Percentiles rank a stretch among this genome's conserved stretches.
Conservation (phyloP, 2,797 vertebrate species). For the Danio jaintianensis region DNA sequence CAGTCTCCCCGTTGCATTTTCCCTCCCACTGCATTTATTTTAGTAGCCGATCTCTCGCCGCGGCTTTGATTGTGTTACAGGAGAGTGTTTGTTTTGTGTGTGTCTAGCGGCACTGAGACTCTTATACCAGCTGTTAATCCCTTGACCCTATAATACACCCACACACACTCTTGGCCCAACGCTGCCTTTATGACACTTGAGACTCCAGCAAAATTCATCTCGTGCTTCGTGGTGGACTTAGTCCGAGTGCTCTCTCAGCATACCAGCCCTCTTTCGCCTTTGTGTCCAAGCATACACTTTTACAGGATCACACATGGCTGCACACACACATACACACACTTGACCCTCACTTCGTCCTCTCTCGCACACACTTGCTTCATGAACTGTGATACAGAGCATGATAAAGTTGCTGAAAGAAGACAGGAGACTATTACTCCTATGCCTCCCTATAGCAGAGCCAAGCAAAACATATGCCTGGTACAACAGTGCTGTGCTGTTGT, state of each 20-base stretch:
- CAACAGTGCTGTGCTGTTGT: neutral
- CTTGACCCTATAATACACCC: constrained; percentile 65
- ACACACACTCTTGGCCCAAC: constrained; percentile 46
- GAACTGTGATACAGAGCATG: neutral
- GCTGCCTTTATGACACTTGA: constrained; percentile 53
- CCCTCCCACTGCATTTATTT: constrained; percentile 70
- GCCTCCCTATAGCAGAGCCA: neutral
- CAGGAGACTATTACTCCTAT: constrained; percentile 1
- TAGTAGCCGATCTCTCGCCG: constrained; percentile 73
- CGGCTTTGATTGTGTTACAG: constrained; percentile 78
- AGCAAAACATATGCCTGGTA: constrained; percentile 14
- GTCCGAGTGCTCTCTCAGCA: constrained; percentile 43
- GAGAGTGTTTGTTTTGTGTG: constrained; percentile 69
- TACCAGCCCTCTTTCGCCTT: constrained; percentile 30
- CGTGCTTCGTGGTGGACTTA: constrained; percentile 34
- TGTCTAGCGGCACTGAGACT: constrained; percentile 43
- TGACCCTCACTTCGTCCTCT: neutral
- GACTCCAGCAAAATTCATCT: constrained; percentile 49
- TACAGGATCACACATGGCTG: constrained; percentile 45
- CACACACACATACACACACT: neutral
- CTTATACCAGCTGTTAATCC: constrained; percentile 56
- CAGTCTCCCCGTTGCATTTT: constrained; percentile 60
- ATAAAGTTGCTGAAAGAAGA: constrained; percentile 20
- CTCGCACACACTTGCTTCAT: neutral
- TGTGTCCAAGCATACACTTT: constrained; percentile 43